phyloP scores from a whole-genome alignment of 2,113 vertebrate genomes.

The Rhineura floridana region DNA sequence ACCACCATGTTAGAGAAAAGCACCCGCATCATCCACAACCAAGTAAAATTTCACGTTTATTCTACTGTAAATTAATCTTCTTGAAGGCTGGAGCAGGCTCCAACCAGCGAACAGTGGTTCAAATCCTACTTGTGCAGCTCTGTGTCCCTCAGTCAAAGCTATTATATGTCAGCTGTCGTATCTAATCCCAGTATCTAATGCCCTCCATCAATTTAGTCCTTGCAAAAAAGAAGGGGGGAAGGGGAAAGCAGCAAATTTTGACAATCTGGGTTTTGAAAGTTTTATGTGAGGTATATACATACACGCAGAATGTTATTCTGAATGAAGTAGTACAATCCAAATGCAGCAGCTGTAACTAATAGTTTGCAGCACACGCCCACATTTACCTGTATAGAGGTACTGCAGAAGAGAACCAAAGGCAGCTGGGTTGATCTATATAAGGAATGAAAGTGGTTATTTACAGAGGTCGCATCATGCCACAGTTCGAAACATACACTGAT shows the following conservation, averaged over 20 bases:
- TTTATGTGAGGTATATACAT: neutral
- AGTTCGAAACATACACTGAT: conserved; percentile 3
- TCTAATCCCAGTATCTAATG: neutral
- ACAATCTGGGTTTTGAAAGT: neutral
- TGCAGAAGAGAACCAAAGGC: conserved; percentile 92
- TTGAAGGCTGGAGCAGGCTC: neutral
- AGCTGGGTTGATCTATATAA: conserved; percentile 89
- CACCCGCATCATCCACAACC: neutral
- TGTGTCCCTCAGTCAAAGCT: neutral
- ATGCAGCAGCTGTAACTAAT: neutral
- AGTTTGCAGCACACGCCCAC: neutral
- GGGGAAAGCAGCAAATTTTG: neutral
- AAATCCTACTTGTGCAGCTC: neutral
- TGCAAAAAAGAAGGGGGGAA: neutral
- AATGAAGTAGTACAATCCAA: neutral
- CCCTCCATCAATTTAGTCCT: neutral
- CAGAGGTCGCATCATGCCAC: neutral
- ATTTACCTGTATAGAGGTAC: conserved; percentile 94
- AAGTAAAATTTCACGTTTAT: too few relatives aligned
- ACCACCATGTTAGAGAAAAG: neutral
- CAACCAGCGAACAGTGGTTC: neutral
- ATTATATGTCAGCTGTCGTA: too few relatives aligned
- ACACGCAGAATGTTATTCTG: neutral
- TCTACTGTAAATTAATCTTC: neutral
- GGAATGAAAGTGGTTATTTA: conserved; percentile 37